These are phyloP conservation scores for Talpa occidentalis DNA, from an alignment of 2,113 vertebrate species.

Conservation along the genomic window DNA sequence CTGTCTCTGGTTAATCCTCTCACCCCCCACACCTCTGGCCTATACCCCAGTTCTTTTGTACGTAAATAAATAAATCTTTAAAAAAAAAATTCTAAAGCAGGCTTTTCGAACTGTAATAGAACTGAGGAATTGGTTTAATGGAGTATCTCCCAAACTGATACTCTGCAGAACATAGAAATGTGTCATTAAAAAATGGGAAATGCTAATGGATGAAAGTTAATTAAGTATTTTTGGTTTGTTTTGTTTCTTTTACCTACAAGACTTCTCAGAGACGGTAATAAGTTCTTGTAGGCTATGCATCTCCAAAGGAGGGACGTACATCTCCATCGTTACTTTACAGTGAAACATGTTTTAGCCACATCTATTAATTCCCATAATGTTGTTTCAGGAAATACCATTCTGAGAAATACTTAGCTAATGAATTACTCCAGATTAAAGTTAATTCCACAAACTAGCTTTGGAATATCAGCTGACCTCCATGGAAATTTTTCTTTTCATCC, in stretches of 20 bases:
- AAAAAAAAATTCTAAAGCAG: constrained; percentile 29
- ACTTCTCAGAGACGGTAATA: neutral
- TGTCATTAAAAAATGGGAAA: neutral
- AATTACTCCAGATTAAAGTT: neutral
- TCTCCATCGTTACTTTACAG: neutral
- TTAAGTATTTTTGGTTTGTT: neutral
- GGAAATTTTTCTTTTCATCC: neutral
- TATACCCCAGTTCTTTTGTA: too few species aligned
- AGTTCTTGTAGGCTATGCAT: neutral
- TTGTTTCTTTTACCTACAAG: neutral
- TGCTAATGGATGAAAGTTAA: neutral
- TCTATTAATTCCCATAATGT: constrained; percentile 20
- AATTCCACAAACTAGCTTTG: constrained; percentile 1
- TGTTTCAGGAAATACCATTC: neutral
- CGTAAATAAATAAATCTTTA: too few species aligned
- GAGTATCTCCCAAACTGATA: neutral
- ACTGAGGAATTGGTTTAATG: constrained; percentile 33
- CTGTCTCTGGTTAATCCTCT: too few species aligned
- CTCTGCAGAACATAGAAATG: neutral
- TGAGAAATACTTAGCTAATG: neutral
- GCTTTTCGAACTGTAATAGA: neutral
- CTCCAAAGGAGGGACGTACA: neutral
- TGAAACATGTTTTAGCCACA: neutral
- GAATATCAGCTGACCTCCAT: neutral
- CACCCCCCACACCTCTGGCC: too few species aligned